phyloP scores from a whole-genome alignment of 2,888 invertebrate genomes.

The Hetaerina titia region DNA sequence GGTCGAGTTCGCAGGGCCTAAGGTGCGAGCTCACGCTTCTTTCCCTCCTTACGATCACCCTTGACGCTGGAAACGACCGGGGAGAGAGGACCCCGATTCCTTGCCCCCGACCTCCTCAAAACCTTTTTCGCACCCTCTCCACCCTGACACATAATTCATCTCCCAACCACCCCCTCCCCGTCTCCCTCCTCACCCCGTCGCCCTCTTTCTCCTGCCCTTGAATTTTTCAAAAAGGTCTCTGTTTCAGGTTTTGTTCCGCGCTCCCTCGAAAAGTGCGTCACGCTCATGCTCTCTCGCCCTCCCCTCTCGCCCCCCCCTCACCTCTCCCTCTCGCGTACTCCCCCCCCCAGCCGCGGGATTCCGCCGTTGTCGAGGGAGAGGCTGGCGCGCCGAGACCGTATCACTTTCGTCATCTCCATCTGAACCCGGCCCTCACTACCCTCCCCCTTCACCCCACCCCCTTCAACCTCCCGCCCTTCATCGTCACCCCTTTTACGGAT shows the following conservation, averaged over 20 bases:
- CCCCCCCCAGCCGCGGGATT: neutral
- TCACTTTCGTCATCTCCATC: neutral
- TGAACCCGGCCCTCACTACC: too few species aligned
- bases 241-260: neutral
- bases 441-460: too few species aligned
- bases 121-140: neutral
- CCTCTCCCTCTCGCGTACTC: neutral
- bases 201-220: neutral
- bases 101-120: neutral
- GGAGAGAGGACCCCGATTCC: too few species aligned
- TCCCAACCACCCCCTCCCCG: neutral
- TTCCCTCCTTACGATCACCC: too few species aligned
- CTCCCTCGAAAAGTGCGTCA: neutral
- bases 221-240: slow-evolving; percentile 15
- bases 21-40: too few species aligned
- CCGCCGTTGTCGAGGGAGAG: neutral
- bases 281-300: neutral
- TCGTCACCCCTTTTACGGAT: neutral
- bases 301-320: neutral
- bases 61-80: too few species aligned
- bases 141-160: neutral
- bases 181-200: neutral
- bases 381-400: neutral
- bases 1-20: too few species aligned
- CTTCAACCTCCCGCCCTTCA: too few species aligned